Conservation (phyloP, 64 coral and sea anemone genomes). For the Pachyseris speciosa region DNA sequence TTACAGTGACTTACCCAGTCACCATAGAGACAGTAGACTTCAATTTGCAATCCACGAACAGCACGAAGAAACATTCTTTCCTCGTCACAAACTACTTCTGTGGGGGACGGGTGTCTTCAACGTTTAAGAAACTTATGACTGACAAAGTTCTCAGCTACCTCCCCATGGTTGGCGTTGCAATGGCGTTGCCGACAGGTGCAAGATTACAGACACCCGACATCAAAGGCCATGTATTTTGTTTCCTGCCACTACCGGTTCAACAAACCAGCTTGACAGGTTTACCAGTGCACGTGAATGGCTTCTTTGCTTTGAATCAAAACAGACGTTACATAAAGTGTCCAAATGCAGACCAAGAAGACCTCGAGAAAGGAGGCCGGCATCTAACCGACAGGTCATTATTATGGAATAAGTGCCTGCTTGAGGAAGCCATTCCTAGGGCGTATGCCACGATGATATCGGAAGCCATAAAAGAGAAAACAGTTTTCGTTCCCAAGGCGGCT, state of each 20-base stretch:
- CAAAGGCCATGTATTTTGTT: conserved; percentile 80
- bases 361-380: background rate
- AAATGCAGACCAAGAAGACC: conserved; percentile 77
- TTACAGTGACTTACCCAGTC: conserved; percentile 37
- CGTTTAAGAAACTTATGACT: conserved; percentile 4
- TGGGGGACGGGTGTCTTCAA: conserved; percentile 1
- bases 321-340: conserved; percentile 88
- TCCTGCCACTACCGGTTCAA: conserved; percentile 93
- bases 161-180: background rate
- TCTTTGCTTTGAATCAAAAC: conserved; percentile 93
- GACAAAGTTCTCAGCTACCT: conserved; percentile 5
- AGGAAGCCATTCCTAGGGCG: conserved; percentile 77
- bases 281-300: conserved; percentile 95
- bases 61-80: conserved; percentile 23
- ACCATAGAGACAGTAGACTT: conserved; percentile 49
- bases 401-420: conserved; percentile 83
- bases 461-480: background rate
- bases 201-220: background rate
- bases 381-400: conserved; percentile 77
- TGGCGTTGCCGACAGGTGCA: background rate
- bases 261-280: conserved; percentile 85
- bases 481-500: background rate
- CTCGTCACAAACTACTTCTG: conserved; percentile 67
- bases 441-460: conserved; percentile 67
- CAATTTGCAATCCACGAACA: background rate